Conservation (phyloP, 2,113 vertebrate species). For the Rousettus leschenaultii region DNA sequence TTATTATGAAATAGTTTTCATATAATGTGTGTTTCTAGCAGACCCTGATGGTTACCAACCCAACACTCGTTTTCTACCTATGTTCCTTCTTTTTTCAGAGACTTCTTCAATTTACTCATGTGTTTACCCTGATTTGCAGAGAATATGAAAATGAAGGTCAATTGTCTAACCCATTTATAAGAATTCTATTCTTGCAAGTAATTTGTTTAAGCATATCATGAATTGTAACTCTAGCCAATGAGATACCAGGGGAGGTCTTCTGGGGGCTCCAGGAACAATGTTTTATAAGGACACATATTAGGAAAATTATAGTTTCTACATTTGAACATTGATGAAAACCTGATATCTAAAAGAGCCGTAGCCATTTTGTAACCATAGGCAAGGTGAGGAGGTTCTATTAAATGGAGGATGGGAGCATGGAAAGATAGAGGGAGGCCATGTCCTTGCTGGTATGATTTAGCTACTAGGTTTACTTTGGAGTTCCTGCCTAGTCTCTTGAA, state of each 20-base stretch:
- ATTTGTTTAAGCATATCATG: neutral
- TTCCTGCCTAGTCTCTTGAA: neutral
- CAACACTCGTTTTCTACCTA: neutral
- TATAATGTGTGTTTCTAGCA: neutral
- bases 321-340: neutral
- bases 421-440: neutral
- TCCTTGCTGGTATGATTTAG: neutral
- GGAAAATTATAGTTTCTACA: neutral
- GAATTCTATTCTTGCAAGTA: neutral
- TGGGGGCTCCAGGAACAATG: neutral
- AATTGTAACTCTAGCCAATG: neutral
- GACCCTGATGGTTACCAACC: neutral
- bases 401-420: no score
- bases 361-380: neutral
- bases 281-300: neutral
- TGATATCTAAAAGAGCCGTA: neutral
- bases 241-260: neutral
- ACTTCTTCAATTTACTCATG: neutral
- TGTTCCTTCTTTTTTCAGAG: neutral
- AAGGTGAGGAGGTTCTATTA: neutral
- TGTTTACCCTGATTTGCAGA: neutral
- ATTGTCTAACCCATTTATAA: neutral
- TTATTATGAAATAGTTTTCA: neutral
- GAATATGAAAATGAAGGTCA: neutral
- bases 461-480: neutral